Percentiles rank a stretch among this genome's conserved stretches.
Evolutionary conservation across 2,113 vertebrate species (phyloP).

Genomic region (Semicossyphus pulcher): DNA sequence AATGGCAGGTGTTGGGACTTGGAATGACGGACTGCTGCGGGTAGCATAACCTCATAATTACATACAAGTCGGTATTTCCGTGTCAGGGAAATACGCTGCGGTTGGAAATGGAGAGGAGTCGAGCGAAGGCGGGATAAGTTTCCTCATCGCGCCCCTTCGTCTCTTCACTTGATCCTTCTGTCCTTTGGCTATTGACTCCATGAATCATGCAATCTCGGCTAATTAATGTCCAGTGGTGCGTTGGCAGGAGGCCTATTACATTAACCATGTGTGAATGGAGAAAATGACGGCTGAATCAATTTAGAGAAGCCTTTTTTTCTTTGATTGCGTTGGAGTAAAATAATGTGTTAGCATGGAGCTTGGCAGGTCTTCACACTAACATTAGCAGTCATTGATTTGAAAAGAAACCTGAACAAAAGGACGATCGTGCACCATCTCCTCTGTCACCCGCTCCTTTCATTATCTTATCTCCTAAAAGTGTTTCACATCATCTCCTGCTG

Average conservation of each 20-base stretch:
- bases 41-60: constrained; percentile 83
- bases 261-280: constrained; percentile 18
- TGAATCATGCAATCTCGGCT: constrained; percentile 70
- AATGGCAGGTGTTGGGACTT: constrained; percentile 76
- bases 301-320: background rate
- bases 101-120: constrained; percentile 75
- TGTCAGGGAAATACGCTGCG: constrained; percentile 78
- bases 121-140: constrained; percentile 69
- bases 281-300: constrained; percentile 15
- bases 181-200: constrained; percentile 65
- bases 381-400: constrained; percentile 39
- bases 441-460: constrained; percentile 13
- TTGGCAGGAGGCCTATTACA: constrained; percentile 46
- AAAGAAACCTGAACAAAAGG: constrained; percentile 30
- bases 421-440: background rate
- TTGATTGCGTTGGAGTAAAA: constrained; percentile 11
- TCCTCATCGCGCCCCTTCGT: constrained; percentile 62
- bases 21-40: constrained; percentile 76
- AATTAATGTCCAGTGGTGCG: constrained; percentile 64
- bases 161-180: constrained; percentile 69
- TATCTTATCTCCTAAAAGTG: background rate
- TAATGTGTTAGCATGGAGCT: constrained; percentile 17
- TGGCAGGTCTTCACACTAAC: background rate
- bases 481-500: constrained; percentile 14
- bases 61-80: constrained; percentile 85